phyloP scores from a whole-genome alignment of 1,140 invertebrate species.

The Linepithema humile region DNA sequence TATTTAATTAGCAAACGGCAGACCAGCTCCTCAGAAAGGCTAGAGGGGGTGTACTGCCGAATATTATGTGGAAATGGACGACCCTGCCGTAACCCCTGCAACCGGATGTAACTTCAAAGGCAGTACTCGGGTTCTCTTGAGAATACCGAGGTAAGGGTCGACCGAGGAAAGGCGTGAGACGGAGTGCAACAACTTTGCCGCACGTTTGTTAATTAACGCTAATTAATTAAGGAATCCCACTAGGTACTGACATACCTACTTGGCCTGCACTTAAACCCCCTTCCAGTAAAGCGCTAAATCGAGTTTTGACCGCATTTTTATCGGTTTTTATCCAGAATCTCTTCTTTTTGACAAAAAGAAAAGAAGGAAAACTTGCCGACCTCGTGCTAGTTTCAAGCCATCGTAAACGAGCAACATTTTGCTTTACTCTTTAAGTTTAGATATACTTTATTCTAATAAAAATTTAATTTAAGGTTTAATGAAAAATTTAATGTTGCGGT shows the following conservation, averaged over 20 bases:
- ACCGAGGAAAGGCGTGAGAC: neutral
- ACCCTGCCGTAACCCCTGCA: neutral
- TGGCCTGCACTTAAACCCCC: slow-evolving; percentile 43
- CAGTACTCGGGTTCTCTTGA: slow-evolving; percentile 21
- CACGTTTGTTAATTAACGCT: slow-evolving; percentile 82
- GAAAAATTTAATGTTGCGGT: neutral
- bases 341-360: neutral
- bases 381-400: neutral
- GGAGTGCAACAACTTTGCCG: slow-evolving; percentile 69
- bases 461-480: neutral
- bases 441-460: neutral
- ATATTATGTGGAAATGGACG: neutral
- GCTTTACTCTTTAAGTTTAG: neutral
- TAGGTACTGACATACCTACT: slow-evolving; percentile 66
- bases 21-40: too few species aligned
- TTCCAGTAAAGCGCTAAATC: slow-evolving; percentile 14
- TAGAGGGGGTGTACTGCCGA: neutral
- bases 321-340: neutral
- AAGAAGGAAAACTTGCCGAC: neutral
- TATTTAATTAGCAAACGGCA: slow-evolving; percentile 39
- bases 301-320: slow-evolving; percentile 11
- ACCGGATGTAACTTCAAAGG: slow-evolving; percentile 40
- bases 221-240: slow-evolving; percentile 81
- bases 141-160: slow-evolving; percentile 41
- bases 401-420: neutral